These are phyloP conservation scores for Drosophila tripunctata DNA, from an alignment of 2,888 invertebrate species.

Conservation along the genomic window DNA sequence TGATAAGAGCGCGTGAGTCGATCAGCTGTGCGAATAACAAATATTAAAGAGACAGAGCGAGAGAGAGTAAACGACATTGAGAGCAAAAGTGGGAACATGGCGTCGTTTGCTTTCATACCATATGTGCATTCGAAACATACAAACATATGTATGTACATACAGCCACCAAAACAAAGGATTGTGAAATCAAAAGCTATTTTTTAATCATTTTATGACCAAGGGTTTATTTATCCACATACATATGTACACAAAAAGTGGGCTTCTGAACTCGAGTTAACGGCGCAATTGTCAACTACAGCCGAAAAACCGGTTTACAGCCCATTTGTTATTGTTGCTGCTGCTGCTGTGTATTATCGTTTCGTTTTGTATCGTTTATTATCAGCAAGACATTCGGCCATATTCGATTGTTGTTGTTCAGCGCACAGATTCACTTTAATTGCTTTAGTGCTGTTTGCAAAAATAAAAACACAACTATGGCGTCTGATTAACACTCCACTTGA, in stretches of 20 bases:
- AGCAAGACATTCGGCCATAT: constrained; percentile 25
- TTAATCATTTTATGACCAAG: no score
- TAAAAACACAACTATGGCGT: constrained; percentile 61
- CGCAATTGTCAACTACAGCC: constrained; percentile 30
- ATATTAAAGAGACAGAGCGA: neutral
- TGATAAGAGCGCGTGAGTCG: constrained; percentile 47
- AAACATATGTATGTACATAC: constrained; percentile 1
- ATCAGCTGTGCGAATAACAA: constrained; percentile 41
- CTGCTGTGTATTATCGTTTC: constrained; percentile 49
- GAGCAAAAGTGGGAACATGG: constrained; percentile 40
- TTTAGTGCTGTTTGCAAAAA: constrained; percentile 61
- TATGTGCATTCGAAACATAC: constrained; percentile 23
- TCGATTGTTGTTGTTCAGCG: constrained; percentile 28
- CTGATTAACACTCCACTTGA: constrained; percentile 6
- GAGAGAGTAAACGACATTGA: constrained; percentile 5
- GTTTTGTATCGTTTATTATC: constrained; percentile 47
- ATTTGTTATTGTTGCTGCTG: constrained; percentile 10
- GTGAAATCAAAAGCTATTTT: constrained; percentile 38
- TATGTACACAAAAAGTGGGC: no score
- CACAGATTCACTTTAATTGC: constrained; percentile 34
- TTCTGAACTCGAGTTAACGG: neutral
- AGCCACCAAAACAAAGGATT: constrained; percentile 37
- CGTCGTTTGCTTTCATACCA: constrained; percentile 28
- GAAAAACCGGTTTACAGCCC: constrained; percentile 37
- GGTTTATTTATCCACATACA: constrained; percentile 11